A percentile compares a stretch with the other conserved stretches of the same genome.
Conservation (phyloP, 2,113 vertebrate species). For the Coryphaenoides rupestris region DNA sequence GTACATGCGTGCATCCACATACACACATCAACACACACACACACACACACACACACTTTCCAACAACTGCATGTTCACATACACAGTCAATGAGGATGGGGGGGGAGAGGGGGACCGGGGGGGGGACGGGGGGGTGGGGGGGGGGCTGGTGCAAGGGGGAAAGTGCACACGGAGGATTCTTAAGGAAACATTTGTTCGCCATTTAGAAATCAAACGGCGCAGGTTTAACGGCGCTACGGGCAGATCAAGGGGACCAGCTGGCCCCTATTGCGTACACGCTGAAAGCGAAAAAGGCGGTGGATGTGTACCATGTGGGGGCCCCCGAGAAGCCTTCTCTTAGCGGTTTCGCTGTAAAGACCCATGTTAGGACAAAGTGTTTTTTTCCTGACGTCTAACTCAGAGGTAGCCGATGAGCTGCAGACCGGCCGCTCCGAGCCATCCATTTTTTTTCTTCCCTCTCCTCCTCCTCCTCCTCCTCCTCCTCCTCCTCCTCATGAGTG, state of each 20-base stretch:
- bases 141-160: neutral
- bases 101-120: no score
- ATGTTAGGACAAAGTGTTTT: constrained; percentile 14
- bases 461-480: no score
- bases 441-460: neutral
- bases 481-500: neutral
- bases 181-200: constrained; percentile 29
- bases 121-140: no score
- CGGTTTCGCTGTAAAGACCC: constrained; percentile 8
- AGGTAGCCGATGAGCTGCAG: constrained; percentile 1
- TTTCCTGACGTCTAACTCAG: constrained; percentile 21
- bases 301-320: constrained; percentile 9
- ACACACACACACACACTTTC: constrained; percentile 5
- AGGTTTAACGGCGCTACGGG: constrained; percentile 12
- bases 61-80: no score
- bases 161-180: neutral
- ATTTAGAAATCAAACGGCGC: constrained; percentile 26
- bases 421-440: neutral
- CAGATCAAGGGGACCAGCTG: constrained; percentile 14
- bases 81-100: no score
- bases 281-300: constrained; percentile 16
- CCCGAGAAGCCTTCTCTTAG: neutral
- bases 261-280: constrained; percentile 21
- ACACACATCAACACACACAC: constrained; percentile 8
- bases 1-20: no score